Percentiles rank a stretch among this genome's conserved stretches.
Evolutionary conservation across 2,113 vertebrate species (phyloP).

Genomic region (Symphodus melops): DNA sequence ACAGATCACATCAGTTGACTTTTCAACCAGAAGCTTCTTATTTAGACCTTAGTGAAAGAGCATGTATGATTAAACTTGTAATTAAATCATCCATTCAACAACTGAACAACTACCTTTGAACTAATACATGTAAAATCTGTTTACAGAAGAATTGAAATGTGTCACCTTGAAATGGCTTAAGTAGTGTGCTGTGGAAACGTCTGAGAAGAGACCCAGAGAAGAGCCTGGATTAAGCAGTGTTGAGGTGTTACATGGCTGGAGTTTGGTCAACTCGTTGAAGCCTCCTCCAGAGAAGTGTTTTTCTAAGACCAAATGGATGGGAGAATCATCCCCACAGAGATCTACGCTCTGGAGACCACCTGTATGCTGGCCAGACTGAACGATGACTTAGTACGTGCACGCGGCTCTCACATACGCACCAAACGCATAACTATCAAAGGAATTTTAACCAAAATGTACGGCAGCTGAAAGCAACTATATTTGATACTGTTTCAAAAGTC

Average conservation of each 20-base stretch:
- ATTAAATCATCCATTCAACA: constrained; percentile 17
- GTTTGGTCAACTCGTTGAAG: constrained; percentile 45
- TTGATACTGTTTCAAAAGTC: background rate
- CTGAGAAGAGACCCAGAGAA: background rate
- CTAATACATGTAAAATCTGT: background rate
- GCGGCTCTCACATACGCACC: constrained; percentile 62
- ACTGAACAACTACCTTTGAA: background rate
- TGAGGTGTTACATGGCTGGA: constrained; percentile 41
- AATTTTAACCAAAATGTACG: background rate
- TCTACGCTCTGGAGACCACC: constrained; percentile 72
- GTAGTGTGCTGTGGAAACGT: background rate
- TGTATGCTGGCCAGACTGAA: constrained; percentile 55
- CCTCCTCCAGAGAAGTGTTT: constrained; percentile 44
- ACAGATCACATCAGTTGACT: constrained; percentile 9
- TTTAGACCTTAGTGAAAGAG: background rate
- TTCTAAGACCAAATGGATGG: constrained; percentile 77
- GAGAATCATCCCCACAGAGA: constrained; percentile 64
- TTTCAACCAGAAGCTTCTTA: too few species aligned
- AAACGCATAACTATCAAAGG: constrained; percentile 32
- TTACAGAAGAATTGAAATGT: background rate
- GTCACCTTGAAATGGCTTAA: constrained; percentile 1
- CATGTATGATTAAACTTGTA: constrained; percentile 11
- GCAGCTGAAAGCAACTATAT: constrained; percentile 2
- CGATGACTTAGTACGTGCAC: constrained; percentile 40
- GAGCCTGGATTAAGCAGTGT: background rate